Evolutionary conservation across 1,140 invertebrate species (phyloP), one percentile per base, ranked within the genome.

Genomic region (Condylostylus longicornis): DNA sequence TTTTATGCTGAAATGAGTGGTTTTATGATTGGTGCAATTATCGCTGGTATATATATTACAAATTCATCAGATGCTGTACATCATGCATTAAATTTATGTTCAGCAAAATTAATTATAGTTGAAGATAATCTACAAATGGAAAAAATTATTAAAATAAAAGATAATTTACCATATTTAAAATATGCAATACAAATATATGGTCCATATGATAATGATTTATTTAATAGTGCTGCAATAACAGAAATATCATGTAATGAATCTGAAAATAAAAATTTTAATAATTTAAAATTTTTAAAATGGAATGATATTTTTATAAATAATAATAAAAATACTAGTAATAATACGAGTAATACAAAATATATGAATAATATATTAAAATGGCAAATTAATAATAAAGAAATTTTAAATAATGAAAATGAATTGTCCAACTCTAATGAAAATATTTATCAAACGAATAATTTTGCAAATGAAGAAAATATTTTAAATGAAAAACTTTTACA

Each of bases 11-110:
- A 87, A 59, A 50, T 90, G 13, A 85, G 70, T 5, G 76, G 81
- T 14, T 87, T 89, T 53, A 82, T 83, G 61, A 85, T 85, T 43
- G 86, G 85, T 83, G 86, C 84, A 28, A 73, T 87, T 43, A 75
- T 77, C 22, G 74, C 75, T 33, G 86, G 87, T 37, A 84, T 90
- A 51, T 90, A 91, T 55, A 82, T 84, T 10, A 90, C 85, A 18
- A 90, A 90, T 62, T 75, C 75, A 19, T 50, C 81, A 1, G 82
- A 88, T 43, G 78, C 84, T 0, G 86, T 81, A 55, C 66, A 72
- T 44, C 75, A 82, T 56, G 80, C 81, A 45, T 66, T 81, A 2
- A 54, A 70, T 31, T 71, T 71, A 35, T 78, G 77, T 42, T 57
- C 68, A 40, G 77, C 82, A 4, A 83, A 88, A 61, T 83, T 91